Base-by-base conservation (phyloP, 2,888 invertebrate species). In the Polymixis flavicincta region DNA sequence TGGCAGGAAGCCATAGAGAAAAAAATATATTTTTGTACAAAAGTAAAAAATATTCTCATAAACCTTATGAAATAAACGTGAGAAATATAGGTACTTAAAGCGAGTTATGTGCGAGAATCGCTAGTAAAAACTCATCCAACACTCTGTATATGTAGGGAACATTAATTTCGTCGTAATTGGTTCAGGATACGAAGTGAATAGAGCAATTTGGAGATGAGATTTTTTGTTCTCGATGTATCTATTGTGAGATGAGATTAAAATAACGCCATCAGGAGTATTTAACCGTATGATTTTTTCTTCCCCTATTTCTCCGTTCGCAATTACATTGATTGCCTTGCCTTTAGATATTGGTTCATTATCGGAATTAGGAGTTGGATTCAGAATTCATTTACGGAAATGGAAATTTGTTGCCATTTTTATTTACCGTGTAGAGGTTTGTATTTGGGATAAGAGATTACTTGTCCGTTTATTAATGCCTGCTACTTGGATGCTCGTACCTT, bases 81-180 rank as follows among this genome's bases (percentile, higher is more conserved):
- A 82, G 48, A 79, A 82, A 82, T 68, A 83, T 67, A 71, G 55
- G 63, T 45, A 59, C 54, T 83, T 67, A 54, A 71, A 78, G 48
- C 71, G 86, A 86, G 74, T 80, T 76, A 80, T 69, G 25, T 37
- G 32, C 60, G 83, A 87, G 82, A 88, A 83, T 22, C 73, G 60
- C 69, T 84, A 72, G 87, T 90, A 87, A 50, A 65, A 61, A 76
- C 76, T 45, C 71, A 74, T 63, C 74, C 74, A 74, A 83, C 87
- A 83, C 81, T n/a, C n/a, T 87, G 77, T 78, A 71, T 80, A 76
- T 83, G 78, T 80, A 80, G 78, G 74, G 57, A 83, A 89, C 88
- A 90, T 91, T 89, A 90, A 90, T 91, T 90, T 90, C 75, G 66
- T 64, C 84, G 85, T 92, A 90, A 92, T 92, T 92, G 90, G 87